Evolutionary conservation across 2,797 vertebrate species (phyloP).

Genomic region (Sylvia borin): DNA sequence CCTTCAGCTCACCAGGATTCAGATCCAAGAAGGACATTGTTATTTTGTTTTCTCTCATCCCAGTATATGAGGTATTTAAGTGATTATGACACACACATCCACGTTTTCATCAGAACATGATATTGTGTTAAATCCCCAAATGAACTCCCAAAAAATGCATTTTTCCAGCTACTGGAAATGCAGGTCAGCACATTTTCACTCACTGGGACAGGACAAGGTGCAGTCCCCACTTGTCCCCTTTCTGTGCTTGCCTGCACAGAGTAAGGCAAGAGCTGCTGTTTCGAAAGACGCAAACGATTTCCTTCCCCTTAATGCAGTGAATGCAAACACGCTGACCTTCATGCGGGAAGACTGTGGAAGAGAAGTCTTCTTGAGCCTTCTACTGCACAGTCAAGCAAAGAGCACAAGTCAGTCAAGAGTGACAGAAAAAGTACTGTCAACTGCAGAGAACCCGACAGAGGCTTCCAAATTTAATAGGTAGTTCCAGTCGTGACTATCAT

Average conservation of each 20-base stretch:
- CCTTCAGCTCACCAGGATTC: neutral
- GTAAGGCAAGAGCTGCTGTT: neutral
- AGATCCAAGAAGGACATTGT: neutral
- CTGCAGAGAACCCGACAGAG: neutral
- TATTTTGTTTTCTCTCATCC: neutral
- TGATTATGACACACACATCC: neutral
- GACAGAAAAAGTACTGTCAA: neutral
- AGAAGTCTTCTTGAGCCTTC: neutral
- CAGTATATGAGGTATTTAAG: neutral
- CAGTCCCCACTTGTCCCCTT: neutral
- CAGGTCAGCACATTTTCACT: neutral
- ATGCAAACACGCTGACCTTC: neutral
- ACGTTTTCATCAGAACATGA: neutral
- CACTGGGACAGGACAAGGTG: neutral
- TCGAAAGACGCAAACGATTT: neutral
- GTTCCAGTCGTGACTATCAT: neutral
- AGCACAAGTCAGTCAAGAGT: neutral
- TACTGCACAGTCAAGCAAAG: neutral
- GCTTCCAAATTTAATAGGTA: neutral
- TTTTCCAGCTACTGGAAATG: neutral
- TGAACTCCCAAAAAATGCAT: neutral
- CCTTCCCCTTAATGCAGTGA: neutral
- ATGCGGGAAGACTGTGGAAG: neutral
- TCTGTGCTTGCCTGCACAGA: neutral
- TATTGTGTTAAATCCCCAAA: neutral